Evolutionary conservation across 1,140 invertebrate genomes (phyloP), one percentile per base, ranked within the genome.

Genomic region (Lutraria rhynchaena): DNA sequence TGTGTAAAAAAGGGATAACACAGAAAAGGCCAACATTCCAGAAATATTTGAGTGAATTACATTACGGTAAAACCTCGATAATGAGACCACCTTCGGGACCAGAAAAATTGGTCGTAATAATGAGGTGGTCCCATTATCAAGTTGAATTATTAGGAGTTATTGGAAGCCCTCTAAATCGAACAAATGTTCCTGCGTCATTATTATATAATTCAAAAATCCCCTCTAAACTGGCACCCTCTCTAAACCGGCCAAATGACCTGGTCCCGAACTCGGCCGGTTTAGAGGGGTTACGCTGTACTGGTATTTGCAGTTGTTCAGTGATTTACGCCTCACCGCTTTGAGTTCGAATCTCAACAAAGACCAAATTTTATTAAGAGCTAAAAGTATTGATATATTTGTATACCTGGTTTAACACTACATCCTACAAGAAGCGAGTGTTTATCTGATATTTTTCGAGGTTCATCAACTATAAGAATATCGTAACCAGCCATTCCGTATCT

Each of bases 401-500:
- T 27, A 70, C 67, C 67, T 27, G 44, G 69, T 71, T 57, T 53
- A 9, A 71, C 69, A 37, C 29, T 15, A 37, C 69, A 71, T 11
- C 69, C 69, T 22, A 71, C 51, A 13, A 51, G 49, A n/a, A 71
- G 35, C n/a, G 33, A 35, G n/a, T 71, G 31, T 53, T 51, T 33
- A 37, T 29, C 29, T 37, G 19, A 31, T 0, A 57, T 19, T 35
- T 55, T n/a, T 17, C 69, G 46, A n/a, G 69, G 46, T 24, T 71
- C 69, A 13, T 71, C 69, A 13, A 71, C 69, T n/a, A 71, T 71
- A 13, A 55, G 33, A 22, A 71, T 29, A 53, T 71, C 69, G 31
- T 71, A 71, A 35, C 31, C 51, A 5, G 13, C 22, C 3, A 3
- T 31, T n/a, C 69, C 69, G 31, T 71, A 71, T 33, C 69, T 13